Evolutionary conservation across 2,113 vertebrate species (phyloP).

Genomic region (Delphinus delphis): DNA sequence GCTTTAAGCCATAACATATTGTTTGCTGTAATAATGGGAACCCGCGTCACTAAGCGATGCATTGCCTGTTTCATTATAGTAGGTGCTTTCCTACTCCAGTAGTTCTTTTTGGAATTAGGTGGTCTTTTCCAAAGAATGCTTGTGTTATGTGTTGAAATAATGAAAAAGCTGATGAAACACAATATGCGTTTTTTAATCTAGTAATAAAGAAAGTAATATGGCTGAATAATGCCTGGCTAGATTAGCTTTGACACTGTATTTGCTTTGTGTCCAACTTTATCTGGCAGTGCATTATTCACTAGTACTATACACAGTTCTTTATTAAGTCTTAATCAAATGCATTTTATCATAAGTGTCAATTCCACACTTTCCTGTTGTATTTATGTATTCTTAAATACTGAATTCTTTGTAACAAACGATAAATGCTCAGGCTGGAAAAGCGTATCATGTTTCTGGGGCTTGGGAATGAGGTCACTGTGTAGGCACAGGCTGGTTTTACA

Average conservation of each 20-base stretch:
- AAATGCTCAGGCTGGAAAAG: conserved; percentile 67
- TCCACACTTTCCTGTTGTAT: conserved; percentile 80
- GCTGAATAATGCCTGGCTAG: conserved; percentile 92
- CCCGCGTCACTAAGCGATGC: neutral
- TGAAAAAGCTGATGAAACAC: conserved; percentile 74
- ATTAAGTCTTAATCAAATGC: conserved; percentile 90
- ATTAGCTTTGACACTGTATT: conserved; percentile 96
- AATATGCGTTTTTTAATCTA: conserved; percentile 83
- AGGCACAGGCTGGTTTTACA: conserved; percentile 36
- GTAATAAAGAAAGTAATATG: conserved; percentile 88
- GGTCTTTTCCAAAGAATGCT: conserved; percentile 67
- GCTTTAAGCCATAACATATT: conserved; percentile 13
- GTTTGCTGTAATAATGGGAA: conserved; percentile 7
- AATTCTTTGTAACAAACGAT: conserved; percentile 78
- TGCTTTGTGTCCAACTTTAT: conserved; percentile 93
- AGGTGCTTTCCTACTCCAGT: conserved; percentile 50
- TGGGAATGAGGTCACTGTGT: conserved; percentile 53
- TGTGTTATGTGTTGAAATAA: conserved; percentile 70
- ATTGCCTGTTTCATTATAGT: neutral
- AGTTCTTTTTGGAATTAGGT: conserved; percentile 55
- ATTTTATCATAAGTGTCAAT: conserved; percentile 84
- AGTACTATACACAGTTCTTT: conserved; percentile 88
- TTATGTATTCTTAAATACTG: conserved; percentile 81
- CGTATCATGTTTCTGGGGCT: conserved; percentile 69
- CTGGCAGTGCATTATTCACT: conserved; percentile 92